Evolutionary conservation across 2,113 vertebrate genomes (phyloP).

Genomic region (Anoura caudifer): DNA sequence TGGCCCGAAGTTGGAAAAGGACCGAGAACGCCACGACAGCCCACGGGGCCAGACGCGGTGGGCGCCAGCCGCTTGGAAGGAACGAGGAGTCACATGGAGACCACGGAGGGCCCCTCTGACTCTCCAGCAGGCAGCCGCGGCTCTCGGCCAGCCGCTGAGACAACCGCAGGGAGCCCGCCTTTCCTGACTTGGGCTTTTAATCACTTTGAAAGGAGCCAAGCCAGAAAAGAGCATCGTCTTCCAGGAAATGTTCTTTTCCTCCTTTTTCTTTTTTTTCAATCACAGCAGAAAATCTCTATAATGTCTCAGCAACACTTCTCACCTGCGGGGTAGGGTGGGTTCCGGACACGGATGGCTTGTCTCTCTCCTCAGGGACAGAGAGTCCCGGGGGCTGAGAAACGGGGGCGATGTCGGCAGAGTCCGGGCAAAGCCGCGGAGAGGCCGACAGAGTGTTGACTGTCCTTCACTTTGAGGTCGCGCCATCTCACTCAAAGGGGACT

Average conservation of each 20-base stretch:
- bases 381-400: not conserved
- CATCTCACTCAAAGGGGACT: not conserved
- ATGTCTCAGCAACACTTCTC: not conserved
- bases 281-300: constrained; percentile 28
- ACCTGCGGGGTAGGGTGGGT: not conserved
- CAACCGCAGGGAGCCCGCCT: constrained; percentile 28
- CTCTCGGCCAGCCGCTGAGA: not conserved
- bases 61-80: not conserved
- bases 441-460: constrained; percentile 2
- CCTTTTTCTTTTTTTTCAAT: not conserved
- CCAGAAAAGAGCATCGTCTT: constrained; percentile 29
- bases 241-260: not conserved
- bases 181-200: constrained; percentile 21
- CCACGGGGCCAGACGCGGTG: not conserved
- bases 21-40: not conserved
- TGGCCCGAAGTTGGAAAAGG: not conserved
- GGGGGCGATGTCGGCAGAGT: not conserved
- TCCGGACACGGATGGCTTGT: not conserved
- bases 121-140: not conserved
- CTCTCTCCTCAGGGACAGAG: not conserved
- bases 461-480: constrained; percentile 22
- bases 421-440: not conserved
- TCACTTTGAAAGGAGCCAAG: constrained; percentile 57
- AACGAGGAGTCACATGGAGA: not conserved
- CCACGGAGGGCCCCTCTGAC: not conserved